These are phyloP conservation scores for Exephanes ischioxanthus DNA, from an alignment of 2,888 invertebrate species.

Conservation along the genomic window DNA sequence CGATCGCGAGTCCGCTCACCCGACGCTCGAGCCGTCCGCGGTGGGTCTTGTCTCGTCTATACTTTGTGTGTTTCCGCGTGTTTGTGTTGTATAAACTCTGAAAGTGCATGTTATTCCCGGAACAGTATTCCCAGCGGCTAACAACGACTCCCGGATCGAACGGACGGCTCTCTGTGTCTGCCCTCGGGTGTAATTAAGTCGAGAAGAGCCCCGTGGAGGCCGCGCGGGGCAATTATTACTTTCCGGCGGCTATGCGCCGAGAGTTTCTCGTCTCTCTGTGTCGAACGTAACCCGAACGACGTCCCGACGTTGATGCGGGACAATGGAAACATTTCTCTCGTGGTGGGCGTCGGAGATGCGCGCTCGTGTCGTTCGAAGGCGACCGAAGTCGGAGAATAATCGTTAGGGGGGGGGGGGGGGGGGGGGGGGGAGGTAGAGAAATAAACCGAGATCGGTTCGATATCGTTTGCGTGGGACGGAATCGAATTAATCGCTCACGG, in stretches of 20 bases:
- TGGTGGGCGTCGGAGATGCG: conserved; percentile 50
- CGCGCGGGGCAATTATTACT: conserved; percentile 67
- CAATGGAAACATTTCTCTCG: conserved; percentile 56
- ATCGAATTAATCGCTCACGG: conserved; percentile 31
- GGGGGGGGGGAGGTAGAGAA: background rate
- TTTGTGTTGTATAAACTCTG: background rate
- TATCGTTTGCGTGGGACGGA: conserved; percentile 32
- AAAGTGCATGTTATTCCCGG: conserved; percentile 50
- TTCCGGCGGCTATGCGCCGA: conserved; percentile 44
- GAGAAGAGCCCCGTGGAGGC: conserved; percentile 58
- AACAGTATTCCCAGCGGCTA: conserved; percentile 55
- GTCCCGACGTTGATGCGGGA: conserved; percentile 32
- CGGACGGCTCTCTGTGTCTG: conserved; percentile 25
- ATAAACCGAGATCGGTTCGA: conserved; percentile 27
- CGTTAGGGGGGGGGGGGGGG: conserved; percentile 16
- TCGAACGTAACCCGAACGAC: conserved; percentile 42
- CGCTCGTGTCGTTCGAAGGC: conserved; percentile 34
- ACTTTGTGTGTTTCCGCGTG: conserved; percentile 36
- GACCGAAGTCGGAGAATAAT: conserved; percentile 41
- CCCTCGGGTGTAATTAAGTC: conserved; percentile 63
- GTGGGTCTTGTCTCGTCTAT: background rate
- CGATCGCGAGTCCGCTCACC: conserved; percentile 45
- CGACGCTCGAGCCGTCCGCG: conserved; percentile 39
- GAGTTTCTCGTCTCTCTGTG: conserved; percentile 9
- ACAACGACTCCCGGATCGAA: conserved; percentile 56